These are phyloP conservation scores for Druon quercuslanigerum DNA, from an alignment of 1,140 invertebrate genomes.

Conservation along the genomic window DNA sequence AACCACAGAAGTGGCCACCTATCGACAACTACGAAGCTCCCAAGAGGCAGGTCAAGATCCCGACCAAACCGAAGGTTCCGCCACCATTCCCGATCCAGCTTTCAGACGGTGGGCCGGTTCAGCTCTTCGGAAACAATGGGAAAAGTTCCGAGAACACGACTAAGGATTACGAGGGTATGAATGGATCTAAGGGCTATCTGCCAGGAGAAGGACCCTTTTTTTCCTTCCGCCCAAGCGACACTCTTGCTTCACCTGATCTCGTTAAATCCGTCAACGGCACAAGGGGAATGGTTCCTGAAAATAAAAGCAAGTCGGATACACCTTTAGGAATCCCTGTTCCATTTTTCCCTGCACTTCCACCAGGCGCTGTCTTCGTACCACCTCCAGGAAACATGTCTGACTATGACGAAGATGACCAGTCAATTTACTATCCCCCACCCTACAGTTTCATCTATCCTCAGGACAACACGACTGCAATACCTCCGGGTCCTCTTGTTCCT, in stretches of 20 bases:
- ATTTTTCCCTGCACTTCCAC: slow-evolving; percentile 80
- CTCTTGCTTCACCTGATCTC: slow-evolving; percentile 73
- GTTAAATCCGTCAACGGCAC: slow-evolving; percentile 53
- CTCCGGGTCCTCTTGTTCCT: slow-evolving; percentile 89
- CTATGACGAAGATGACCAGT: slow-evolving; percentile 89
- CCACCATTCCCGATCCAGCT: slow-evolving; percentile 93
- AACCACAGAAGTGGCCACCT: slow-evolving; percentile 80
- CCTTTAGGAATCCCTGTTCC: slow-evolving; percentile 72
- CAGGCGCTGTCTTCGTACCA: slow-evolving; percentile 82
- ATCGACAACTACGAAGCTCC: slow-evolving; percentile 90
- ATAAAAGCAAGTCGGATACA: slow-evolving; percentile 43
- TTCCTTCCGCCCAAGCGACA: slow-evolving; percentile 72
- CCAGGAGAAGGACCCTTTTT: slow-evolving; percentile 67
- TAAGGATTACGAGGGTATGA: slow-evolving; percentile 51
- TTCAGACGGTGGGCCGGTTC: slow-evolving; percentile 85
- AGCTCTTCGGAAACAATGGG: slow-evolving; percentile 82
- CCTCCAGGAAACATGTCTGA: slow-evolving; percentile 83
- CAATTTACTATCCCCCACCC: slow-evolving; percentile 91
- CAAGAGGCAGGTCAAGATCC: slow-evolving; percentile 86
- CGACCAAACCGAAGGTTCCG: slow-evolving; percentile 84
- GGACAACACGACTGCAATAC: slow-evolving; percentile 85
- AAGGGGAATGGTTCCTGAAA: slow-evolving; percentile 43
- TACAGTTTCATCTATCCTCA: slow-evolving; percentile 90
- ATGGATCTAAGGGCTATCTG: slow-evolving; percentile 63
- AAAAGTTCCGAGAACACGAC: slow-evolving; percentile 75